Evolutionary conservation across 2,888 invertebrate genomes (phyloP), one percentile per base, ranked within the genome.

Genomic region (Hirtodrosophila duncani): DNA sequence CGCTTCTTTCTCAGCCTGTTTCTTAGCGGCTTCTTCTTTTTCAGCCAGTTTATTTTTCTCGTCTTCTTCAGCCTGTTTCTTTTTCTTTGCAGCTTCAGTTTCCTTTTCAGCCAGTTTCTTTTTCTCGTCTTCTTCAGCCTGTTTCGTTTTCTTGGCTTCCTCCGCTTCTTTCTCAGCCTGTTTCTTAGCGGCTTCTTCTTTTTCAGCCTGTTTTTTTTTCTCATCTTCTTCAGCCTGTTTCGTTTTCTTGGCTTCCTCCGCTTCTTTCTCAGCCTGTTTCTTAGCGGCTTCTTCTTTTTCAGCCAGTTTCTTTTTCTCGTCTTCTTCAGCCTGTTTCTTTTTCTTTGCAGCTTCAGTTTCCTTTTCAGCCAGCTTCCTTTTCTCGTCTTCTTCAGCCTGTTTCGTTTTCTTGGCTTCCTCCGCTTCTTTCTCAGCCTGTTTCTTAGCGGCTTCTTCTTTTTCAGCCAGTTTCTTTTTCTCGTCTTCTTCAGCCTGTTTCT

Each of bases 241-340:
- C 11, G 26, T 24, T 3, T 49, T 23, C 14, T 48, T 50, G 26
- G 51, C n/a, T 10, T 20, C 13, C 2, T 52, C 36, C 20, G 11
- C n/a, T 14, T 38, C 50, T 9, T 33, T 21, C 10, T 51, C 33
- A 14, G 8, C 29, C 29, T 24, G 39, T 33, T 39, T 60, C n/a
- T n/a, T n/a, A n/a, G n/a, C n/a, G n/a, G n/a, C n/a, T 7, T 33
- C 46, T 33, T 70, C 59, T 16, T 60, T 48, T 23, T 49, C 17
- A 16, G 51, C 52, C 6, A 53, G n/a, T 8, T 20, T 34, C 7
- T 56, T 18, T 18, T 51, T 36, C 17, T 26, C 33, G 11, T 56
- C 17, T 18, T 51, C 38, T 20, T 26, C 33, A 16, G 23, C 30
- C 1, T 30, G 23, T 41, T 33, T 27, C 11, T 31, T 24, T 3